Evolutionary conservation across 2,888 invertebrate genomes (phyloP).

Genomic region (Phengaris alcon): DNA sequence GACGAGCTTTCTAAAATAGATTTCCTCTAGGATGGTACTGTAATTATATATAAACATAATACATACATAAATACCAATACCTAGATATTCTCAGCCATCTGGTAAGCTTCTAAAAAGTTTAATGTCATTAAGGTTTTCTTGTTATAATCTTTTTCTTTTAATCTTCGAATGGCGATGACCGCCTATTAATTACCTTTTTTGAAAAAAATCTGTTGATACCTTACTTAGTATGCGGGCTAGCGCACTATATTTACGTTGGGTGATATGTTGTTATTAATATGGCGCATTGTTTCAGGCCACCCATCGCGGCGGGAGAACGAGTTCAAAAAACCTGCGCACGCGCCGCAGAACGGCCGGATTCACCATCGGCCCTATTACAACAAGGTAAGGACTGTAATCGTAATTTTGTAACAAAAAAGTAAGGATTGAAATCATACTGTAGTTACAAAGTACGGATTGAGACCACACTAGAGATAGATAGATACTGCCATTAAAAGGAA

Average conservation of each 20-base stretch:
- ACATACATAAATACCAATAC: too few relatives aligned
- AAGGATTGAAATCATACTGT: neutral
- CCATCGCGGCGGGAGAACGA: slow-evolving; percentile 78
- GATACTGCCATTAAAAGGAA: neutral
- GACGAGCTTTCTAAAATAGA: too few relatives aligned
- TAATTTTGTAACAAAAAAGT: neutral
- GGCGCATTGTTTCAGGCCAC: slow-evolving; percentile 54
- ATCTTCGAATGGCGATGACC: neutral
- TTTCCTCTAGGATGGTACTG: too few relatives aligned
- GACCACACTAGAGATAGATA: neutral
- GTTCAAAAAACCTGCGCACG: slow-evolving; percentile 82
- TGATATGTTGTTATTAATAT: slow-evolving; percentile 23
- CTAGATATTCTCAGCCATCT: too few relatives aligned
- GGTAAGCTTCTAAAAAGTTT: too few relatives aligned
- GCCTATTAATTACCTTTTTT: neutral
- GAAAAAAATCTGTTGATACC: neutral
- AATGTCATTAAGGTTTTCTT: too few relatives aligned
- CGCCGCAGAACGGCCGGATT: slow-evolving; percentile 70
- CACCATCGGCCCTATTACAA: slow-evolving; percentile 69
- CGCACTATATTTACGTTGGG: slow-evolving; percentile 13
- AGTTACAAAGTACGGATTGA: neutral
- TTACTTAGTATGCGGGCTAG: neutral
- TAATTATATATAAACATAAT: too few relatives aligned
- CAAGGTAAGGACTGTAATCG: slow-evolving; percentile 51
- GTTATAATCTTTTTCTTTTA: neutral